These are phyloP conservation scores for Pardosa pseudoannulata DNA, from an alignment of 2,888 invertebrate genomes.

Conservation along the genomic window DNA sequence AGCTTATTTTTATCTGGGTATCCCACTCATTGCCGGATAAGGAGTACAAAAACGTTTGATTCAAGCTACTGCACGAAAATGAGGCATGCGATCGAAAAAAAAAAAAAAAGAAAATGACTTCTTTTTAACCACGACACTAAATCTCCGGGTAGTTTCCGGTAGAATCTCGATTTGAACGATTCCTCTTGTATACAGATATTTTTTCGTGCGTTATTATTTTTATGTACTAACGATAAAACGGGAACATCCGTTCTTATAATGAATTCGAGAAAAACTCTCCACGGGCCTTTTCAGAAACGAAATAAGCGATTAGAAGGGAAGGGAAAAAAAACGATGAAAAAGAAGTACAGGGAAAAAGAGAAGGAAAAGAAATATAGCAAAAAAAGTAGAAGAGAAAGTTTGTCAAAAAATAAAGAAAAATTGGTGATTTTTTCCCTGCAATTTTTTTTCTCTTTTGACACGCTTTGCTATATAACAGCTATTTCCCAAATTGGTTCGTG, in stretches of 20 bases:
- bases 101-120: slow-evolving; percentile 40
- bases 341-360: not conserved
- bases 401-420: slow-evolving; percentile 30
- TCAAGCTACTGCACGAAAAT: too few species aligned
- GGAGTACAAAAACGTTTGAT: too few species aligned
- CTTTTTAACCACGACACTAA: slow-evolving; percentile 29
- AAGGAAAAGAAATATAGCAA: too few species aligned
- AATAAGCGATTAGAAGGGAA: slow-evolving; percentile 53
- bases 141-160: slow-evolving; percentile 43
- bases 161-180: not conserved
- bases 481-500: slow-evolving; percentile 66
- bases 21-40: too few species aligned
- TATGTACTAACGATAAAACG: slow-evolving; percentile 45
- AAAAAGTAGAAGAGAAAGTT: slow-evolving; percentile 37
- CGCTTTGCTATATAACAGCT: slow-evolving; percentile 53
- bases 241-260: slow-evolving; percentile 57
- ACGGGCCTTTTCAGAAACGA: slow-evolving; percentile 50
- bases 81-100: slow-evolving; percentile 2
- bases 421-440: not conserved
- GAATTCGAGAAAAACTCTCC: slow-evolving; percentile 62
- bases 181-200: not conserved
- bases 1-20: too few species aligned
- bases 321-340: not conserved
- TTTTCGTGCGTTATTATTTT: slow-evolving; percentile 22
- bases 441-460: not conserved